These are phyloP conservation scores for Corbicula japonica DNA, from an alignment of 2,888 invertebrate genomes.

Conservation along the genomic window DNA sequence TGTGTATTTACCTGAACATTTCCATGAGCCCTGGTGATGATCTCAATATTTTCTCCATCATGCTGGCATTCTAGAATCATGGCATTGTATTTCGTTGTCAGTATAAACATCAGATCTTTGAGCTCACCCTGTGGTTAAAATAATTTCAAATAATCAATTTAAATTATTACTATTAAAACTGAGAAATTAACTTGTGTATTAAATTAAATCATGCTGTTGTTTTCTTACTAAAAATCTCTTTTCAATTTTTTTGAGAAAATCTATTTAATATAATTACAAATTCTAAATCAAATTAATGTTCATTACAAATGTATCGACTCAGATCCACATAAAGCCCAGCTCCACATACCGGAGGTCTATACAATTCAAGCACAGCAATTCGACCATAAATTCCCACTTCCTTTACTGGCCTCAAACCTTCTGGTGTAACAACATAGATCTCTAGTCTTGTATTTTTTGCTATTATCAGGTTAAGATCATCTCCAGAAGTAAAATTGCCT, in stretches of 20 bases:
- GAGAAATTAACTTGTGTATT: too few species aligned
- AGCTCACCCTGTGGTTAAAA: conserved; percentile 91
- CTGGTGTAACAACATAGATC: conserved; percentile 98
- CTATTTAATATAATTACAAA: too few species aligned
- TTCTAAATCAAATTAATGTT: too few species aligned
- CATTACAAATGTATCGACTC: too few species aligned
- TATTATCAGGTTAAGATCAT: conserved; percentile 97
- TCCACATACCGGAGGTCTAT: conserved; percentile 91
- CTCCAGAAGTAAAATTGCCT: conserved; percentile 98
- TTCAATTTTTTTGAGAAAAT: too few species aligned
- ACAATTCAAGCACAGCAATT: conserved; percentile 97
- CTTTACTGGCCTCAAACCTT: conserved; percentile 97
- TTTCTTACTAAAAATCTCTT: too few species aligned
- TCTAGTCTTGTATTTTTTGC: conserved; percentile 98
- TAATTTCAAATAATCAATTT: too few species aligned
- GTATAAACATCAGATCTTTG: conserved; percentile 96
- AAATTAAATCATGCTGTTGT: too few species aligned
- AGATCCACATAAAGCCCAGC: too few species aligned
- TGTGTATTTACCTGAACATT: conserved; percentile 91
- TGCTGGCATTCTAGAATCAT: conserved; percentile 97
- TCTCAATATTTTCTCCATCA: conserved; percentile 92
- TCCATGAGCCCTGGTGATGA: conserved; percentile 98
- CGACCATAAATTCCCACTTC: conserved; percentile 97
- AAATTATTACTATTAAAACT: too few species aligned
- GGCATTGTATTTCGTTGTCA: conserved; percentile 97